A percentile compares a stretch with the other conserved stretches of the same genome.
phyloP scores from a whole-genome alignment of 2,797 vertebrate species.

The Cryptoblepharus egeriae region DNA sequence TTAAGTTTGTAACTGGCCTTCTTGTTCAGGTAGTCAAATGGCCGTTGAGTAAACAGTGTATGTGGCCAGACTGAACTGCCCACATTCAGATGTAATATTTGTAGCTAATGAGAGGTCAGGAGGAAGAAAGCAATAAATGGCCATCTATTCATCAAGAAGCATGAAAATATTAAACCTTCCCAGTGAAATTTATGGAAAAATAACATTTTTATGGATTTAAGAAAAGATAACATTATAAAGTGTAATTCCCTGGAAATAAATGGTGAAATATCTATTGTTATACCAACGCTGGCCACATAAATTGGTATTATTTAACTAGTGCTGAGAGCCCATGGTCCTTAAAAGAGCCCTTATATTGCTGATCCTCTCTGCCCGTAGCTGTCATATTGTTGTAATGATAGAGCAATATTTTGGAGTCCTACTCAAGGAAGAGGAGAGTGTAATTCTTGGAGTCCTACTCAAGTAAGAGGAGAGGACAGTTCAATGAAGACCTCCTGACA shows the following conservation, averaged over 20 bases:
- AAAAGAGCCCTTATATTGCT: too few species aligned
- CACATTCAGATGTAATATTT: neutral
- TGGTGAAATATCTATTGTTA: constrained; percentile 38
- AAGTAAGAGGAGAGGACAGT: too few species aligned
- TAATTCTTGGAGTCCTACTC: too few species aligned
- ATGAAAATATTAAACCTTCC: constrained; percentile 12
- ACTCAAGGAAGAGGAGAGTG: too few species aligned
- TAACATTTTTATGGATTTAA: too few species aligned
- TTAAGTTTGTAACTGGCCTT: neutral
- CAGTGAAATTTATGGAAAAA: constrained; percentile 6
- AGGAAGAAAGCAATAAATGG: constrained; percentile 21
- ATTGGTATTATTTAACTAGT: too few species aligned
- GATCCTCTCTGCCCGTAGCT: too few species aligned
- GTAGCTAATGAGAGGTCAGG: neutral
- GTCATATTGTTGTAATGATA: too few species aligned
- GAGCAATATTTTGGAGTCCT: too few species aligned
- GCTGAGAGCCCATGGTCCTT: too few species aligned
- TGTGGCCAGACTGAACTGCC: neutral
- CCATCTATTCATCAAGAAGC: constrained; percentile 34
- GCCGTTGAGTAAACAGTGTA: neutral
- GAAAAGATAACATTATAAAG: neutral
- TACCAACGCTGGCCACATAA: neutral
- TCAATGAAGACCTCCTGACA: too few species aligned
- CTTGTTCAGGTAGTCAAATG: accelerated
- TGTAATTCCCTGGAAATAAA: neutral